Evolutionary conservation across 2,888 invertebrate species (phyloP), one percentile per base, ranked within the genome.

Genomic region (Lacanobia wlatinum): DNA sequence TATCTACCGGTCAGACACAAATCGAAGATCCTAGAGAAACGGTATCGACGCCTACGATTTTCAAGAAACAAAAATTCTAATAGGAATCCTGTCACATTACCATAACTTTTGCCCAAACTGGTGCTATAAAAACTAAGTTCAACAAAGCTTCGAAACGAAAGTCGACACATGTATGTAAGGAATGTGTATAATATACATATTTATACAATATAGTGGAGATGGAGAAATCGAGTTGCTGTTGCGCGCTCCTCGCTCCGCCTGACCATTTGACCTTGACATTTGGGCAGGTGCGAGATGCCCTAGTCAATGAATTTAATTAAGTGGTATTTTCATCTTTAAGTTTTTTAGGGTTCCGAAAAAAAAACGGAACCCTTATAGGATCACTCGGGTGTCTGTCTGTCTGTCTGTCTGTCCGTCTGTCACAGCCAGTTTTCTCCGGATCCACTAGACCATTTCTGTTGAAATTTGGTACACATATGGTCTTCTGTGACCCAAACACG

Each of bases 251-350:
- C 86, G 78, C 50, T 85, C 82, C 82, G 84, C 84, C 87, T 92
- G 92, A 90, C 91, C 91, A 83, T 88, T 88, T 93, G 92, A 93
- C 94, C 94, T 94, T 95, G 94, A 91, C 94, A 92, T 93, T 94
- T 90, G 76, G 78, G 78, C 86, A 87, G 87, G 87, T 89, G 86
- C 72, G 78, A 61, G 78, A 64, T 69, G 63, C 80, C 78, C 71
- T 64, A 76, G 74, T 74, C 78, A 84, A 82, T 83, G 72, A 80
- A 80, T 85, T 87, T 82, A 87, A 85, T 84, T 79, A 81, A 82
- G 67, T 64, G 60, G 66, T 77, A 83, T 83, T 79, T 78, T 79
- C 73, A 71, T 76, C 65, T 73, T 76, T 76, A 70, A 68, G 2
- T 58, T 48, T 64, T 69, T n/a, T n/a, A n/a, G n/a, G n/a, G n/a